Conservation (phyloP, 2,888 invertebrate species). For the Dryomyza anilis region DNA sequence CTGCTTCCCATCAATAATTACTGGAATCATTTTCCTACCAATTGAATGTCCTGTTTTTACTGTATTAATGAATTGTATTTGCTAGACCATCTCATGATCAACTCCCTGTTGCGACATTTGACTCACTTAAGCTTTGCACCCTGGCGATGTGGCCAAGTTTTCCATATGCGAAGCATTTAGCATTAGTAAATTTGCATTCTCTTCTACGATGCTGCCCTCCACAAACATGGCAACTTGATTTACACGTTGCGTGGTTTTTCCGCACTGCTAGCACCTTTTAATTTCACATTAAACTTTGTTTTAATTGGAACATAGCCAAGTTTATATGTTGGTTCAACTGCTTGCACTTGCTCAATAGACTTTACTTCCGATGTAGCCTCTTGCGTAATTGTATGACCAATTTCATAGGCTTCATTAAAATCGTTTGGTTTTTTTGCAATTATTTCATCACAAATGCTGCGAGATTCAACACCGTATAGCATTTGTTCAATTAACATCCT, state of each 20-base stretch:
- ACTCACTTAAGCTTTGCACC: neutral
- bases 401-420: conserved; percentile 27
- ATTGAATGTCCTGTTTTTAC: neutral
- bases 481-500: conserved; percentile 34
- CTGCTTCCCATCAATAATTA: conserved; percentile 16
- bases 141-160: neutral
- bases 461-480: conserved; percentile 27
- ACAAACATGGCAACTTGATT: neutral
- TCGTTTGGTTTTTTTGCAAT: conserved; percentile 26
- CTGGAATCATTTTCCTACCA: conserved; percentile 10
- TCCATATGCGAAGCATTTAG: neutral
- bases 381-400: conserved; percentile 17
- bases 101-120: neutral
- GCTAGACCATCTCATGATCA: neutral
- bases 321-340: conserved; percentile 2
- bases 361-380: conserved; percentile 6
- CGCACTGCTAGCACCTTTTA: neutral
- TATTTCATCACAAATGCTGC: too few species aligned
- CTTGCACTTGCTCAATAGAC: neutral
- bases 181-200: neutral
- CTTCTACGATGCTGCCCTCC: conserved; percentile 19
- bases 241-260: neutral
- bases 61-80: neutral
- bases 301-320: too few species aligned
- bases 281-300: conserved; percentile 20